Conservation (phyloP, 30 jellyfish, hydroid and myxozoan species). For the Morbakka virulenta region DNA sequence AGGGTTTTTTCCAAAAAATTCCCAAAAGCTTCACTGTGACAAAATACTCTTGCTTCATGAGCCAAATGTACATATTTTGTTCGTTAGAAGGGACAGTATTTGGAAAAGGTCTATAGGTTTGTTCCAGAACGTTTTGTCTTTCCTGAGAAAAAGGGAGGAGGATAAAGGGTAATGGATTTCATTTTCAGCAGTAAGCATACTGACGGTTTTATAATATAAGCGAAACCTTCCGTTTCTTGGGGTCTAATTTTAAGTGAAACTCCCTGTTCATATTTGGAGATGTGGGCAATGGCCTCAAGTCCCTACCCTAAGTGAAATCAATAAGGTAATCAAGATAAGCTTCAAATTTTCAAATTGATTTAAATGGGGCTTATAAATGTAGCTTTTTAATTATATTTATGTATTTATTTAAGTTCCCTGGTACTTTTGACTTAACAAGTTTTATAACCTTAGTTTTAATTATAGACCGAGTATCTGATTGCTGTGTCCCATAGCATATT, state of each 20-base stretch:
- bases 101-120: neutral
- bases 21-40: neutral
- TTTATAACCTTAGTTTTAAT: conserved; percentile 4
- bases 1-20: neutral
- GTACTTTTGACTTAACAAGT: conserved; percentile 9
- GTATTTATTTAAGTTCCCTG: conserved; percentile 6
- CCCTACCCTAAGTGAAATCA: neutral
- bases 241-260: conserved; percentile 15
- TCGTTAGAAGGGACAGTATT: conserved; percentile 11
- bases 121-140: neutral
- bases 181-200: conserved; percentile 8
- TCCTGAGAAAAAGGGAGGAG: conserved; percentile 17
- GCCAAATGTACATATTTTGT: conserved; percentile 1
- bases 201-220: conserved; percentile 1
- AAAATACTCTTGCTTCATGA: conserved; percentile 12
- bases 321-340: too few species aligned
- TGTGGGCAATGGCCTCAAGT: conserved; percentile 15
- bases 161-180: conserved; percentile 7
- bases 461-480: conserved; percentile 16
- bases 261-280: conserved; percentile 21
- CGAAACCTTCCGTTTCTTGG: conserved; percentile 39
- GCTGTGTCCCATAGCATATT: too few species aligned
- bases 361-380: too few species aligned
- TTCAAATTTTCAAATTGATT: too few species aligned
- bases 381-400: too few species aligned